Base-by-base conservation (phyloP, 2,113 vertebrate genomes). In the Heterotis niloticus region DNA sequence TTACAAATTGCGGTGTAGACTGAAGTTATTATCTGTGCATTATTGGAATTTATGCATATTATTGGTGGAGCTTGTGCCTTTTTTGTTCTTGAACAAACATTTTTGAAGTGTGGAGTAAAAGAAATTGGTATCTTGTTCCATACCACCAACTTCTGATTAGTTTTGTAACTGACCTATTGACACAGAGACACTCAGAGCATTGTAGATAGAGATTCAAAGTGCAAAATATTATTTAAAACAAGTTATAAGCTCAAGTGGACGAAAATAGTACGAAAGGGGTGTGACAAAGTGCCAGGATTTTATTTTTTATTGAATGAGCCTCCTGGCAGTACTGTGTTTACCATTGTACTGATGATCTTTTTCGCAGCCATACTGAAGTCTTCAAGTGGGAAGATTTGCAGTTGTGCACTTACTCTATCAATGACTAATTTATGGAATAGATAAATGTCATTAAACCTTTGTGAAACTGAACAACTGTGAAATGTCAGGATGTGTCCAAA, bases 51-150 rank as follows among this genome's bases (percentile, higher is more conserved):
- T 59, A 74, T 82, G 75, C 68, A 79, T 66, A 66, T 65, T 80
- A 24, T 79, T 75, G 68, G 62, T 77, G 78, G 78, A 80, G 78
- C 74, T 79, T 82, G 81, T 82, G 81, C 81, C 78, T 80, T 82
- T 82, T 44, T 79, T 80, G 75, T 77, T 82, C 51, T 20, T 57
- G 60, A 79, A 75, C 24, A 76, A 64, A 66, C 75, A 56, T 62
- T 26, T 76, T 64, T 75, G 10, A 82, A 62, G 71, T 51, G 64
- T 70, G 34, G 66, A 26, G 26, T 73, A 78, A 18, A 59, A 64
- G 26, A 76, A 76, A 73, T 60, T 5, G 9, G 20, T 74, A 26
- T 57, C 24, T 54, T 26, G 64, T 76, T 80, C 57, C 34, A 70
- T 70, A 60, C 66, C 74, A 80, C 68, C n/a, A 62, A 64, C 23